A percentile compares a stretch with the other conserved stretches of the same genome.
Evolutionary conservation across 2,888 invertebrate species (phyloP).

Genomic region (Augiades crinisus): DNA sequence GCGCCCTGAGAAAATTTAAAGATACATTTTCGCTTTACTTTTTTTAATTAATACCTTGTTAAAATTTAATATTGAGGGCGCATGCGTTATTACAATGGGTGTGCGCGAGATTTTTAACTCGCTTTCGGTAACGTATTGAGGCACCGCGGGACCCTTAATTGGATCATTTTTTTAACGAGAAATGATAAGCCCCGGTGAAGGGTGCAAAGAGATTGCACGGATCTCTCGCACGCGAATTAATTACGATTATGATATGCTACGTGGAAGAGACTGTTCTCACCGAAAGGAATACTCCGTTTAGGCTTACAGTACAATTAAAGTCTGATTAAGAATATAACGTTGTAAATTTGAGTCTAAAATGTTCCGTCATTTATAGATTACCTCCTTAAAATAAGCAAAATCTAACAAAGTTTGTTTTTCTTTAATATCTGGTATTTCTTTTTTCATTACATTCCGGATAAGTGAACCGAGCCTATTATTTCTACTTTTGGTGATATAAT

Average conservation of each 20-base stretch:
- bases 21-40: conserved; percentile 80
- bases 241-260: conserved; percentile 34
- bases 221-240: conserved; percentile 51
- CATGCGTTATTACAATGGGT: conserved; percentile 80
- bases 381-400: no score
- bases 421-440: no score
- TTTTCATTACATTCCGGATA: no score
- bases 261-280: conserved; percentile 34
- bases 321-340: no score
- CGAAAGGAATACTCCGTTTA: no score
- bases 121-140: conserved; percentile 76
- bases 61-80: conserved; percentile 81
- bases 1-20: conserved; percentile 79
- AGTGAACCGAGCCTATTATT: no score
- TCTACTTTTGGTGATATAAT: no score
- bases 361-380: no score
- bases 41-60: conserved; percentile 82
- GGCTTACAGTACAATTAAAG: no score
- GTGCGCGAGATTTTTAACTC: conserved; percentile 74
- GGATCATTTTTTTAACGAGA: conserved; percentile 79
- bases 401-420: no score
- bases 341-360: no score
- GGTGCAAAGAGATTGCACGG: conserved; percentile 53
- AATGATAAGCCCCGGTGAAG: conserved; percentile 66
- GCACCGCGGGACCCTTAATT: conserved; percentile 64